These are phyloP conservation scores for Vultur gryphus DNA, from an alignment of 2,797 vertebrate species.

Conservation along the genomic window DNA sequence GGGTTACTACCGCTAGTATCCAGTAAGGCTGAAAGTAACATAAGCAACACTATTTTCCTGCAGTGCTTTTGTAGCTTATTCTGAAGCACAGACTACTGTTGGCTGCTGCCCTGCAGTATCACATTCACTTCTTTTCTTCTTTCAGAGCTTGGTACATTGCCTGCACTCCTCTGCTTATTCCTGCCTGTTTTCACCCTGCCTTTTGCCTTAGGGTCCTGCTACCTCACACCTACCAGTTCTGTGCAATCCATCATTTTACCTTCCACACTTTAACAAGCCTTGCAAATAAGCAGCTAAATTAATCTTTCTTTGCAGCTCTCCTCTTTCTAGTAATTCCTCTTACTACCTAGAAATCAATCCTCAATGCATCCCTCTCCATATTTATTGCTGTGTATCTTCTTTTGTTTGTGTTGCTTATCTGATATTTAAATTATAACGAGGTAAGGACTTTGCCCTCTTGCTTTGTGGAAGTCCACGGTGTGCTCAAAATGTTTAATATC, in stretches of 20 bases:
- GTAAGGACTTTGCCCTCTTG: not conserved
- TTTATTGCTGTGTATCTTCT: not conserved
- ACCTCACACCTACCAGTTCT: not conserved
- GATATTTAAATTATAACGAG: not conserved
- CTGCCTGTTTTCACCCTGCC: not conserved
- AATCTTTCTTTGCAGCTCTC: not conserved
- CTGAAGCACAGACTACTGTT: not conserved
- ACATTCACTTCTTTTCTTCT: not conserved
- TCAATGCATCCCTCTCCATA: fast-evolving
- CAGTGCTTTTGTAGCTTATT: not conserved
- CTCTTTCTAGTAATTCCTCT: not conserved
- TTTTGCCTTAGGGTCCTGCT: not conserved
- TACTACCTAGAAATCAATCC: not conserved
- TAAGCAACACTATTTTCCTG: not conserved
- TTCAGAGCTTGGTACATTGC: not conserved
- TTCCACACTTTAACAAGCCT: not conserved
- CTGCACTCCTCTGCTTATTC: not conserved
- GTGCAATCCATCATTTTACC: not conserved
- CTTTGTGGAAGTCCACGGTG: not conserved
- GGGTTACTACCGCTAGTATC: not conserved
- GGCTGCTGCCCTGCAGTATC: not conserved
- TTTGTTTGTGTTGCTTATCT: not conserved
- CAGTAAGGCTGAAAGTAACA: not conserved
- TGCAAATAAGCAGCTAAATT: not conserved
- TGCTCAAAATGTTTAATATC: not conserved